Conservation (phyloP, 2,113 vertebrate genomes). For the Solea solea region DNA sequence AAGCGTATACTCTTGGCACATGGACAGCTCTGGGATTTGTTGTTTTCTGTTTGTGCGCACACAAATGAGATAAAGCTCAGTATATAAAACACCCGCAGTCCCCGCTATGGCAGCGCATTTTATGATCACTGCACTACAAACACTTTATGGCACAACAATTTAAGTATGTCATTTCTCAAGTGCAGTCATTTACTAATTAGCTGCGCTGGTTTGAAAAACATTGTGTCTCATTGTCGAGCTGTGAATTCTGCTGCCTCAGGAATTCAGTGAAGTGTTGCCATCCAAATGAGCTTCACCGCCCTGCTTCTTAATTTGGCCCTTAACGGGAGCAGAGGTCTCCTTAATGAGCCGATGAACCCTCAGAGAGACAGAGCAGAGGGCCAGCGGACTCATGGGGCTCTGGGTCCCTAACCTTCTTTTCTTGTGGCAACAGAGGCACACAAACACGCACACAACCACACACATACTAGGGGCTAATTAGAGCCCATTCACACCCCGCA, state of each 20-base stretch:
- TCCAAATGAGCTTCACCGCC: conserved; percentile 69
- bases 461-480: conserved; percentile 77
- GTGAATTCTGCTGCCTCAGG: conserved; percentile 73
- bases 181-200: conserved; percentile 67
- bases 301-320: conserved; percentile 76
- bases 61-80: conserved; percentile 49
- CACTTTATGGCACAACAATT: conserved; percentile 44
- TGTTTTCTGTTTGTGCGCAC: conserved; percentile 54
- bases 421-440: conserved; percentile 38
- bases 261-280: conserved; percentile 67
- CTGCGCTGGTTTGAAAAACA: conserved; percentile 48
- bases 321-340: conserved; percentile 69
- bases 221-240: conserved; percentile 53
- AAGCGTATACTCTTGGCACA: conserved; percentile 47
- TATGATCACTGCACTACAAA: conserved; percentile 45
- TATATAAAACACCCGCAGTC: conserved; percentile 21
- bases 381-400: conserved; percentile 54
- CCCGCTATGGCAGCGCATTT: conserved; percentile 14
- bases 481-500: conserved; percentile 79
- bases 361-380: conserved; percentile 50
- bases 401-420: conserved; percentile 72
- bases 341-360: conserved; percentile 82
- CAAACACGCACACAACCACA: conserved; percentile 43
- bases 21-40: conserved; percentile 58
- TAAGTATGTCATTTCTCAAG: conserved; percentile 61